These are phyloP conservation scores for Busseola fusca DNA, from an alignment of 2,888 invertebrate genomes.

Conservation along the genomic window DNA sequence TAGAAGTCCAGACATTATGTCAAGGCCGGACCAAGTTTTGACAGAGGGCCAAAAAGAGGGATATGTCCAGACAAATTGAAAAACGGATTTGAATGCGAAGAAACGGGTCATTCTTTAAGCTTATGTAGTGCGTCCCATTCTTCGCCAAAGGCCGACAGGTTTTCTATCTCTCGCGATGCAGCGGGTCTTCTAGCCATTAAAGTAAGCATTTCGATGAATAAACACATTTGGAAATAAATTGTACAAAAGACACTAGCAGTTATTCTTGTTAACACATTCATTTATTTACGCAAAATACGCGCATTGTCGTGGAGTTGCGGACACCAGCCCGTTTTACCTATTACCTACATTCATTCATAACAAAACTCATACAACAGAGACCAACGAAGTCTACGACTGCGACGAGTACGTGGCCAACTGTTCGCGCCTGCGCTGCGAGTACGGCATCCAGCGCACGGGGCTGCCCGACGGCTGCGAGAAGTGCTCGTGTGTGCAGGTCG, in stretches of 20 bases:
- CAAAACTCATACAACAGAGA: slow-evolving; percentile 24
- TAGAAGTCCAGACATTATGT: not conserved
- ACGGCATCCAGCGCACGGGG: slow-evolving; percentile 90
- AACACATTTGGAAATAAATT: not conserved
- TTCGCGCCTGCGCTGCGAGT: slow-evolving; percentile 90
- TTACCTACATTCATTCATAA: not conserved
- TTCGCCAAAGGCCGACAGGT: not conserved
- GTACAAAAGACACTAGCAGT: not conserved
- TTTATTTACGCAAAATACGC: no score
- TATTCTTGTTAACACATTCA: no score
- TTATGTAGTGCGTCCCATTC: not conserved
- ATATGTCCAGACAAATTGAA: not conserved
- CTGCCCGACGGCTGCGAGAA: slow-evolving; percentile 89
- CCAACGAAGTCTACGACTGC: slow-evolving; percentile 66
- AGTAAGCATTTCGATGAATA: not conserved
- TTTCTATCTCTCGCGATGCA: not conserved
- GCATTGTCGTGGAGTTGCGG: no score
- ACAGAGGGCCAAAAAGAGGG: not conserved
- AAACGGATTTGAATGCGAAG: not conserved
- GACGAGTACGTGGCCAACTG: slow-evolving; percentile 88
- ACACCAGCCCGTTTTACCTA: no score
- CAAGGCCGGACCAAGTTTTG: not conserved
- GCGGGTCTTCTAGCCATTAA: not conserved
- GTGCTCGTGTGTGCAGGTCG: slow-evolving; percentile 85
- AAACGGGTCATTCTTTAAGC: not conserved